Conservation (phyloP, 2,797 vertebrate genomes). For the Anabacerthia variegaticeps region DNA sequence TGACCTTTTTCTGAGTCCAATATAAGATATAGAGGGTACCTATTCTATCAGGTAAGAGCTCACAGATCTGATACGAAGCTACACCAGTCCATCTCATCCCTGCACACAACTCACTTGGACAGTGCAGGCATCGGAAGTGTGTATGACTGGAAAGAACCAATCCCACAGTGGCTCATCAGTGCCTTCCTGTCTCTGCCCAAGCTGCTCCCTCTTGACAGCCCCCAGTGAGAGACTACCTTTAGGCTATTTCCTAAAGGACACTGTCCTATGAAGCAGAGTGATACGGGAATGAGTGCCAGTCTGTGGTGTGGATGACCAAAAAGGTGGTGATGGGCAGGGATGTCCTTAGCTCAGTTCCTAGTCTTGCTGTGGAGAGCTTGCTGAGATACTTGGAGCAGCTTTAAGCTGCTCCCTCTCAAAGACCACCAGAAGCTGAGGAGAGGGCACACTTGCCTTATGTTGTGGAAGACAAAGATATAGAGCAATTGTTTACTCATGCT, state of each 20-base stretch:
- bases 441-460: background rate
- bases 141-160: rapidly evolving
- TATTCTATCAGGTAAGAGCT: background rate
- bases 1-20: background rate
- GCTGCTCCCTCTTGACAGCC: background rate
- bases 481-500: background rate
- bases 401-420: background rate
- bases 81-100: rapidly evolving
- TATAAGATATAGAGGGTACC: rapidly evolving
- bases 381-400: background rate
- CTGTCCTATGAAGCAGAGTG: background rate
- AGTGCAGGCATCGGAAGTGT: rapidly evolving
- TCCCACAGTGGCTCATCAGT: background rate
- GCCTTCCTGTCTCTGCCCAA: background rate
- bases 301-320: background rate
- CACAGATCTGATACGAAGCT: background rate
- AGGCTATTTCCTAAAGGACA: background rate
- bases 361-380: background rate
- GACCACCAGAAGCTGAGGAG: background rate
- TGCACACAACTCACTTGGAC: background rate
- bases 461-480: background rate
- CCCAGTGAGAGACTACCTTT: background rate
- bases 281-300: background rate
- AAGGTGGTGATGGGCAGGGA: background rate
- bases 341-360: background rate